A percentile compares a stretch with the other conserved stretches of the same genome.
Evolutionary conservation across 2,797 vertebrate genomes (phyloP).

Genomic region (Microhierax caerulescens): DNA sequence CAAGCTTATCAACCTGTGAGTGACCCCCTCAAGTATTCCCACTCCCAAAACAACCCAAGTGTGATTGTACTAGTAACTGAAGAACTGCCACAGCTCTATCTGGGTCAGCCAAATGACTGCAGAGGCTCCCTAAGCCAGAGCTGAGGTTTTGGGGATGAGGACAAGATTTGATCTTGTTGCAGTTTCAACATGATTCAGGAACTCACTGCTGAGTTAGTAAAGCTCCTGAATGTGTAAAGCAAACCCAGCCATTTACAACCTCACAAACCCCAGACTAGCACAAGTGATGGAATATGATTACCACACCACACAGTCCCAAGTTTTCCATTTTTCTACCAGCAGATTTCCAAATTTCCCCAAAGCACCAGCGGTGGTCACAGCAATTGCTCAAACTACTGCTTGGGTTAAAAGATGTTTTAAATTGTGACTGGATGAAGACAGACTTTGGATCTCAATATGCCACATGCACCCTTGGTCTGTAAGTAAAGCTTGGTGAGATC

Average conservation of each 20-base stretch:
- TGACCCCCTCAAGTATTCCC: not conserved
- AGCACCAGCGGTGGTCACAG: not conserved
- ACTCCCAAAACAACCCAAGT: not conserved
- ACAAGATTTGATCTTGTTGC: not conserved
- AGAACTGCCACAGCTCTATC: not conserved
- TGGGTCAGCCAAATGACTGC: not conserved
- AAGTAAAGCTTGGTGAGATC: not conserved
- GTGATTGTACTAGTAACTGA: not conserved
- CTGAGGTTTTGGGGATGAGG: not conserved
- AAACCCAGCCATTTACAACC: not conserved
- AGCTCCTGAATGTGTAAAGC: not conserved
- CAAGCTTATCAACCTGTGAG: not conserved
- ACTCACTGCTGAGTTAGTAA: conserved; percentile 14
- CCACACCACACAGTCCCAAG: not conserved
- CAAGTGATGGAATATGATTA: not conserved
- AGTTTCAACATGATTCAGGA: not conserved
- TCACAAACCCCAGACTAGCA: not conserved
- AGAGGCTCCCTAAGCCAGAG: not conserved
- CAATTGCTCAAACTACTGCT: not conserved
- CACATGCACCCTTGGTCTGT: not conserved
- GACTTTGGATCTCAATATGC: not conserved
- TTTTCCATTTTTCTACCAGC: not conserved
- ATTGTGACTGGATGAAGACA: not conserved
- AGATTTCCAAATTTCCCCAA: not conserved
- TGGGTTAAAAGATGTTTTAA: not conserved